These are phyloP conservation scores for Pyxicephalus adspersus DNA, from an alignment of 2,113 vertebrate genomes.

Conservation along the genomic window DNA sequence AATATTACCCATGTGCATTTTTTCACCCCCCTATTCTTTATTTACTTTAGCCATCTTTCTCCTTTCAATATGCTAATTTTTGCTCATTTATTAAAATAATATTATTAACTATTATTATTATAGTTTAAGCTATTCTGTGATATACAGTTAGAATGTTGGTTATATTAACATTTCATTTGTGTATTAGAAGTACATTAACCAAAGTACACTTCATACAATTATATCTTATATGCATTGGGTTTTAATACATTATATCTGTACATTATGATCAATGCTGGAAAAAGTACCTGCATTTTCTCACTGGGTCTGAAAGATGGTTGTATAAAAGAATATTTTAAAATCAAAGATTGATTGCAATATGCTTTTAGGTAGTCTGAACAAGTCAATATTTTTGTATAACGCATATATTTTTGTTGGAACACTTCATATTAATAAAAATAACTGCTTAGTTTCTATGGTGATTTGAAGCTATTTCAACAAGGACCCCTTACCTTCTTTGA, in stretches of 20 bases:
- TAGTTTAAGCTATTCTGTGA: too few relatives aligned
- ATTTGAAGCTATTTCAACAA: slow-evolving; percentile 14
- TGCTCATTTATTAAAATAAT: too few relatives aligned
- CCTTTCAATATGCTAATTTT: too few relatives aligned
- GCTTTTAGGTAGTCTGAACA: slow-evolving; percentile 9
- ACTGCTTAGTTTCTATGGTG: slow-evolving; percentile 27
- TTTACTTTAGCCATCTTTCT: too few relatives aligned
- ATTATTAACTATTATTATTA: too few relatives aligned
- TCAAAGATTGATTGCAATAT: slow-evolving; percentile 25
- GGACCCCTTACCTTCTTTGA: slow-evolving; percentile 17
- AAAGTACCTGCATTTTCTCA: slow-evolving; percentile 3
- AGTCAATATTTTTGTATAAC: background rate
- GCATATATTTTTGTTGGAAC: slow-evolving; percentile 12
- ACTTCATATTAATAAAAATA: slow-evolving; percentile 41
- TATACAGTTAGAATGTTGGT: too few relatives aligned
- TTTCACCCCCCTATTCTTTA: too few relatives aligned
- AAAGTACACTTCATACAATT: background rate
- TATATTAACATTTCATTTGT: too few relatives aligned
- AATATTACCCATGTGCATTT: too few relatives aligned
- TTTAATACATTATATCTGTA: background rate
- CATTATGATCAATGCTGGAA: background rate
- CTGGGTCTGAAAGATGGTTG: background rate
- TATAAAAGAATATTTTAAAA: background rate
- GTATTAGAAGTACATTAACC: too few relatives aligned
- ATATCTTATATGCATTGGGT: background rate